phyloP scores from a whole-genome alignment of 2,113 vertebrate genomes.

The Rhodinocichla rosea region DNA sequence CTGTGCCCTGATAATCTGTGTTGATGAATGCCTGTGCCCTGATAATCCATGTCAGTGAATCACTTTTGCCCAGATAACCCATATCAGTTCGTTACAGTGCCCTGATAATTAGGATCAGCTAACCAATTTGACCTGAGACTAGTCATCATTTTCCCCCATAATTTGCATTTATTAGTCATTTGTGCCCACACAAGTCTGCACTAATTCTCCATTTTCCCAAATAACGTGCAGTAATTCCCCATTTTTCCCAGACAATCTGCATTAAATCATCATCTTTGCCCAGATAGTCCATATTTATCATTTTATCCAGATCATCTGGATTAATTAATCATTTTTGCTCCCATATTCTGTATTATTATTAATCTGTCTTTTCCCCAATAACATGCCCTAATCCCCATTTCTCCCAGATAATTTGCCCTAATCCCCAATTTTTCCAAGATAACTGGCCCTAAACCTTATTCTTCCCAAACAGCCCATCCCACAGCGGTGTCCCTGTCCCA shows the following conservation, averaged over 20 bases:
- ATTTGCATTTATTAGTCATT: background rate
- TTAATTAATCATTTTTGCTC: background rate
- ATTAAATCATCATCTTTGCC: background rate
- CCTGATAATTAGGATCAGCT: background rate
- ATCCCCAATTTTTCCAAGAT: background rate
- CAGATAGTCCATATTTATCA: background rate
- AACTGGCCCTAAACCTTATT: accelerated
- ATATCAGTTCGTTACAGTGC: background rate
- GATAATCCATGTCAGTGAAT: background rate
- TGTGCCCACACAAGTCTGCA: background rate
- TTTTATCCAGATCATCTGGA: background rate
- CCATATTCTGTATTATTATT: background rate
- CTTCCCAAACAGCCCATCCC: background rate
- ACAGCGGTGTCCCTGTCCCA: accelerated
- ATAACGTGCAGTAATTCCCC: background rate
- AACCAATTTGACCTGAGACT: background rate
- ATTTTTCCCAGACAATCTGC: background rate
- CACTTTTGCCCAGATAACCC: background rate
- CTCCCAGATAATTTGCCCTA: background rate
- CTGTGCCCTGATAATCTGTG: background rate
- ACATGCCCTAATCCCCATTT: background rate
- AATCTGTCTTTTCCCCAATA: background rate
- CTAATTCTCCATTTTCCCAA: background rate
- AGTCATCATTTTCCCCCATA: background rate
- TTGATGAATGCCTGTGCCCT: background rate